phyloP scores from a whole-genome alignment of 2,113 vertebrate genomes.

The Holacanthus passer region DNA sequence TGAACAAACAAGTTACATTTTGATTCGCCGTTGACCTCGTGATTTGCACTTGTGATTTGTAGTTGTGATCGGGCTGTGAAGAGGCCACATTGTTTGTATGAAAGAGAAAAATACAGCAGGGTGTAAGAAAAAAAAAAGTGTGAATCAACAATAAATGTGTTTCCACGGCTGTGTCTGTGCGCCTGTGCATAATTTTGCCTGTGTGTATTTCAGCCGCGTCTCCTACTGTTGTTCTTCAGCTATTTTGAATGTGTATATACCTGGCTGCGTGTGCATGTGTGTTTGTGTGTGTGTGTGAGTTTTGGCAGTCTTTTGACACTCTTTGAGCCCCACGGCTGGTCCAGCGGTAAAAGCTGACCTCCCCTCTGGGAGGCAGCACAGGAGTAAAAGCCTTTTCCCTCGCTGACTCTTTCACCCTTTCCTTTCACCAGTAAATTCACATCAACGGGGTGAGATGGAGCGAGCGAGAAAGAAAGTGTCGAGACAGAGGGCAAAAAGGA shows the following conservation, averaged over 20 bases:
- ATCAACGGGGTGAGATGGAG: conserved; percentile 20
- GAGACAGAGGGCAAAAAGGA: conserved; percentile 16
- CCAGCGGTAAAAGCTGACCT: conserved; percentile 27
- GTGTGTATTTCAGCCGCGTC: not conserved
- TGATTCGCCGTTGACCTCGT: conserved; percentile 8
- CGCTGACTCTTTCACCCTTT: conserved; percentile 3
- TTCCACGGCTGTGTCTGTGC: conserved; percentile 24
- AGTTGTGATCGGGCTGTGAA: conserved; percentile 20
- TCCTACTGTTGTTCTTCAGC: not conserved
- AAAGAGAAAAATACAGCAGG: conserved; percentile 34
- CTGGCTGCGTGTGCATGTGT: not conserved
- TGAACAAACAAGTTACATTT: conserved; percentile 30
- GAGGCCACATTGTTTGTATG: conserved; percentile 11
- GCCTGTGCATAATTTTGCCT: not conserved
- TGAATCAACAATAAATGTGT: conserved; percentile 18
- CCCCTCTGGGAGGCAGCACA: conserved; percentile 23
- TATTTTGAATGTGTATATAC: not conserved
- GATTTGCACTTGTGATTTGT: conserved; percentile 23
- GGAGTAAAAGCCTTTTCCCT: conserved; percentile 45
- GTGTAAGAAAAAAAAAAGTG: conserved; percentile 28
- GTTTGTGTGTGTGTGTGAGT: not conserved
- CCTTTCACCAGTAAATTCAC: conserved; percentile 51
- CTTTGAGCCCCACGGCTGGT: conserved; percentile 23
- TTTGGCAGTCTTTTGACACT: conserved; percentile 30
- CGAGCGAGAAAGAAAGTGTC: conserved; percentile 20